Conservation (phyloP, 2,888 invertebrate species). For the Unio pictorum region DNA sequence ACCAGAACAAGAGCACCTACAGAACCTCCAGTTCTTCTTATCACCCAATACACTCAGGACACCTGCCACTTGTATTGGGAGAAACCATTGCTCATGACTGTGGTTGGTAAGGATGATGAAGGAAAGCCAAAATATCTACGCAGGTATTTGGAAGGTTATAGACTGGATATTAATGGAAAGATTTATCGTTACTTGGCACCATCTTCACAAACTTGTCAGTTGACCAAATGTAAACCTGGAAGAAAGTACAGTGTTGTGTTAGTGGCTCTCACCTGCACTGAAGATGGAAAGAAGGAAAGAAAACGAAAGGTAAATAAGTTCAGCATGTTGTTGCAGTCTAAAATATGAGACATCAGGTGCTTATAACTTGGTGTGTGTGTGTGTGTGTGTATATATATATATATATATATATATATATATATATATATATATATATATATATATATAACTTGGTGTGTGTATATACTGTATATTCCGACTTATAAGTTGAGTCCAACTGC, state of each 20-base stretch:
- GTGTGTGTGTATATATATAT: not conserved
- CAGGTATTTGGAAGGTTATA: conserved; percentile 68
- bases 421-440: too few species aligned
- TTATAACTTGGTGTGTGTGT: not conserved
- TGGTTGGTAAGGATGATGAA: conserved; percentile 63
- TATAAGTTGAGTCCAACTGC: not conserved
- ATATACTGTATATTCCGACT: not conserved
- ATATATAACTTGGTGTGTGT: not conserved
- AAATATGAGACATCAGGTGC: not conserved
- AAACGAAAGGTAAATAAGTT: conserved; percentile 48
- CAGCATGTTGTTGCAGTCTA: not conserved
- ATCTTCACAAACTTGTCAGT: conserved; percentile 67
- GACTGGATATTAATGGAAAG: conserved; percentile 68
- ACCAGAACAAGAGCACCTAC: conserved; percentile 69
- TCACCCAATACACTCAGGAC: conserved; percentile 65
- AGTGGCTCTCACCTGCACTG: conserved; percentile 69
- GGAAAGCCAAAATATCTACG: conserved; percentile 63
- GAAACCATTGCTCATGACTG: conserved; percentile 66
- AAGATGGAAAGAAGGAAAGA: conserved; percentile 63
- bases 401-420: too few species aligned
- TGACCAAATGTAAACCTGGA: conserved; percentile 70
- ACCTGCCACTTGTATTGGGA: conserved; percentile 70
- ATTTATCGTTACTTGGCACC: conserved; percentile 67
- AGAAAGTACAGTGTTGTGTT: conserved; percentile 68
- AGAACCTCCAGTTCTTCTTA: conserved; percentile 62